Evolutionary conservation across 2,797 vertebrate species (phyloP).

Genomic region (Buceros bicornis): DNA sequence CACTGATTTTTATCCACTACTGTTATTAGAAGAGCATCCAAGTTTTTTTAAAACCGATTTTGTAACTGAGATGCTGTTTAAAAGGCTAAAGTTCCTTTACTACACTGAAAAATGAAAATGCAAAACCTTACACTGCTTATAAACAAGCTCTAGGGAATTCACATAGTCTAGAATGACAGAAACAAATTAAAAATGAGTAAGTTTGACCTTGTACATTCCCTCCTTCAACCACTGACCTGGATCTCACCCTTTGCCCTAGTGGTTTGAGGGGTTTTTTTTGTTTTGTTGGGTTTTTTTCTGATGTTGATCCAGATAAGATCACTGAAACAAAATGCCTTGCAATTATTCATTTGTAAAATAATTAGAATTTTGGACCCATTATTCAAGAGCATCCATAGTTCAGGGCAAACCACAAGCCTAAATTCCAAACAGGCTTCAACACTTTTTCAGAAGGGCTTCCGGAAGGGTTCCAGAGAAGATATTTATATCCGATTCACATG

Average conservation of each 20-base stretch:
- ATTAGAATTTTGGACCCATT: background rate
- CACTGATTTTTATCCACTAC: background rate
- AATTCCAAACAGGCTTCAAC: background rate
- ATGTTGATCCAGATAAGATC: background rate
- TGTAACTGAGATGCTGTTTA: background rate
- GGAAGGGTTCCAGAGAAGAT: background rate
- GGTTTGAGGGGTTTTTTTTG: no score
- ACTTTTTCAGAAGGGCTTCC: background rate
- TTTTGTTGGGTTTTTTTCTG: background rate
- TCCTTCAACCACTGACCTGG: background rate
- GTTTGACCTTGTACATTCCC: background rate
- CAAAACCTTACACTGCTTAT: background rate
- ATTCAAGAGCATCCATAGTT: background rate
- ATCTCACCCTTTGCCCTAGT: background rate
- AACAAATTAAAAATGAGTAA: background rate
- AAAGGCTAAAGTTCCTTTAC: background rate
- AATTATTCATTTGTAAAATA: background rate
- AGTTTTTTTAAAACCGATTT: background rate
- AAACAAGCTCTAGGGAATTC: background rate
- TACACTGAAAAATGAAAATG: background rate
- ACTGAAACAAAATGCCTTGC: background rate
- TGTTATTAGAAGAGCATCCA: background rate
- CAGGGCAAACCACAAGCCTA: background rate
- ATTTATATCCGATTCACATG: rapidly evolving
- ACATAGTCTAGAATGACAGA: background rate